These are phyloP conservation scores for Apostichopus parvimensis DNA, from an alignment of 35 echinoderm and acorn worm species.

Conservation along the genomic window DNA sequence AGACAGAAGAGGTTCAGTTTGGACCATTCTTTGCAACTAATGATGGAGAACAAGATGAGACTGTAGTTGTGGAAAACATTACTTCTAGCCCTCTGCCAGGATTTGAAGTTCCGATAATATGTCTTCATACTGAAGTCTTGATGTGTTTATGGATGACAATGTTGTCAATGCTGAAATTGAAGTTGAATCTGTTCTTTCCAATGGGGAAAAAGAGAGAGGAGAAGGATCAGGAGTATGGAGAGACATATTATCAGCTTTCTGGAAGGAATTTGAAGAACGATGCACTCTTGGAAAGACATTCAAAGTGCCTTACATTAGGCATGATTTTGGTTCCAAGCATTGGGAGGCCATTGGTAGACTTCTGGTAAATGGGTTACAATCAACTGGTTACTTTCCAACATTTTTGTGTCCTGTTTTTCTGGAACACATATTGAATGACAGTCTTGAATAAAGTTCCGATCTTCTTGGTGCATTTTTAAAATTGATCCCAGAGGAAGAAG, in stretches of 20 bases:
- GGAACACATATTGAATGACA: not conserved
- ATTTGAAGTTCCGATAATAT: not conserved
- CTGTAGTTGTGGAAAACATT: not conserved
- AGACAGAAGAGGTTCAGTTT: constrained; percentile 6
- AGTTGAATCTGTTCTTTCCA: constrained; percentile 25
- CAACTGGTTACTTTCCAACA: constrained; percentile 23
- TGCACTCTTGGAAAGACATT: constrained; percentile 34
- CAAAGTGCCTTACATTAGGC: constrained; percentile 35
- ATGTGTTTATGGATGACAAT: constrained; percentile 13
- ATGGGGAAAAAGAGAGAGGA: constrained; percentile 37
- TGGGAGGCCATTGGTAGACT: constrained; percentile 40
- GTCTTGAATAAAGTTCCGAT: not conserved
- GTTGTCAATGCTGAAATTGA: constrained; percentile 22
- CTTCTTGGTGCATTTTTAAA: not conserved
- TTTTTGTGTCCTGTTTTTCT: constrained; percentile 19
- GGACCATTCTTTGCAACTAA: not conserved
- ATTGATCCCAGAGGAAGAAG: constrained; percentile 22
- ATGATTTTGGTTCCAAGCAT: constrained; percentile 12
- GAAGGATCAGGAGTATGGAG: constrained; percentile 37
- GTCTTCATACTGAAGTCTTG: not conserved
- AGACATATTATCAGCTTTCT: constrained; percentile 25
- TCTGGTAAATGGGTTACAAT: not conserved
- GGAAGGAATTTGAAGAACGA: constrained; percentile 38
- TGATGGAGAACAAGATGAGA: constrained; percentile 35
- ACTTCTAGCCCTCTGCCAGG: constrained; percentile 20